Base-by-base conservation (phyloP, 2,797 vertebrate genomes). In the Tiaroga cobitis region DNA sequence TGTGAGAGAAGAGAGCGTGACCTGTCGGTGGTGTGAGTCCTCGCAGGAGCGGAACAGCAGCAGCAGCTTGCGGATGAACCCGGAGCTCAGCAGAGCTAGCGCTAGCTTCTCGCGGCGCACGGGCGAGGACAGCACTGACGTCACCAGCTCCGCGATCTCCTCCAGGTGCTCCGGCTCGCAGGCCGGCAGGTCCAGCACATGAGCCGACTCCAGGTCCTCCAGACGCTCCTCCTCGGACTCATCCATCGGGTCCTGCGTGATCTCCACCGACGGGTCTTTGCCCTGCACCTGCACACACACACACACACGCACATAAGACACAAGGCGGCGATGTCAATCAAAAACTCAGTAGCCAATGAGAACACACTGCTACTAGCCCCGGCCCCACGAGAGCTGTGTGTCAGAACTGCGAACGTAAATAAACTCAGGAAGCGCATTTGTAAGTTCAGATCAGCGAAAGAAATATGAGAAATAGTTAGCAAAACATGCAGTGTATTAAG, bases 171-270 rank as follows among this genome's bases (percentile, higher is more conserved):
- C 94, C 80, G 97, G 94, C 93, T 99, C 98, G 85, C 98, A 99
- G 65, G 96, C 93, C 37, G 98, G 98, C 79, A 99, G 96, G 92
- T 99, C 98, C 54, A 99, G 97, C 86, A 97, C 93, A 90, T 97
- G 98, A 91, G 96, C 98, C 0, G 97, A 97, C 95, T 99, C 98
- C 63, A 97, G 98, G 93, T 99, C 98, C 93, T 99, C 98, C 89
- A 98, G 97, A 41, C 97, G 96, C 68, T 99, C 98, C 93, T 99
- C 98, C 93, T 99, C 98, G 0, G 98, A 99, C 93, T 99, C 98
- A 89, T 98, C 97, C 32, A 98, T 97, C 59, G 97, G 98, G 88
- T 99, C 98, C 91, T 99, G 98, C 0, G 98, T 99, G 92, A 99
- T 98, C 95, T 99, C 98, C 92, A 99, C 94, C 0, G 98, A 96